phyloP scores from a whole-genome alignment of 2,888 invertebrate genomes.

The Crepidodera aurea region DNA sequence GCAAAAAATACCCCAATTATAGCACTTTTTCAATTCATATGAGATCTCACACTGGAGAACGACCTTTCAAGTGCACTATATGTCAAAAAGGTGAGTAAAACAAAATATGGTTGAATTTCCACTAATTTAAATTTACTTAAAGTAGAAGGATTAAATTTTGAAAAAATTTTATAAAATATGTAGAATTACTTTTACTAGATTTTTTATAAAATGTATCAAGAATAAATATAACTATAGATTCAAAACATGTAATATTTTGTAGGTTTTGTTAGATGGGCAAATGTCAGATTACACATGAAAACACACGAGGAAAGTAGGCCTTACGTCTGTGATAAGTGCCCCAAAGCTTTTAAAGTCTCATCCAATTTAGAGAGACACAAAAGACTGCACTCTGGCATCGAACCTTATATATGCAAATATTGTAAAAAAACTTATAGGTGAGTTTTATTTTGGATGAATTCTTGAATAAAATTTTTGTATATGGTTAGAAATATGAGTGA shows the following conservation, averaged over 20 bases:
- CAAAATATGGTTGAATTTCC: no score
- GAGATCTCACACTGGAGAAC: conserved; percentile 67
- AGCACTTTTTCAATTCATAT: conserved; percentile 66
- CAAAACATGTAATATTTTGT: background rate
- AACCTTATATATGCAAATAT: conserved; percentile 56
- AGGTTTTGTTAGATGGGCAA: conserved; percentile 56
- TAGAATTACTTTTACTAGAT: no score
- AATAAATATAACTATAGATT: no score
- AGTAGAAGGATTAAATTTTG: no score
- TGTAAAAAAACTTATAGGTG: conserved; percentile 51
- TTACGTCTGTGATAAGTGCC: conserved; percentile 56
- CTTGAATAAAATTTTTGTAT: no score
- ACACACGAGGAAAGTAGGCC: conserved; percentile 56
- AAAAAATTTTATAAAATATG: no score
- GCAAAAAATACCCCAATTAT: conserved; percentile 58
- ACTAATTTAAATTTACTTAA: no score
- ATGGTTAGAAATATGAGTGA: no score
- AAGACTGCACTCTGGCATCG: conserved; percentile 53
- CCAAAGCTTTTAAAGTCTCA: conserved; percentile 56
- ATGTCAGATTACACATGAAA: conserved; percentile 57
- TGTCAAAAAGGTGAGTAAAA: conserved; percentile 52
- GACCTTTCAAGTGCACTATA: conserved; percentile 52
- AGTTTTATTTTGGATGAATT: background rate
- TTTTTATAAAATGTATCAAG: no score
- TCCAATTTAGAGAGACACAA: conserved; percentile 58